phyloP scores from a whole-genome alignment of 2,113 vertebrate genomes.

The Oriolus oriolus region DNA sequence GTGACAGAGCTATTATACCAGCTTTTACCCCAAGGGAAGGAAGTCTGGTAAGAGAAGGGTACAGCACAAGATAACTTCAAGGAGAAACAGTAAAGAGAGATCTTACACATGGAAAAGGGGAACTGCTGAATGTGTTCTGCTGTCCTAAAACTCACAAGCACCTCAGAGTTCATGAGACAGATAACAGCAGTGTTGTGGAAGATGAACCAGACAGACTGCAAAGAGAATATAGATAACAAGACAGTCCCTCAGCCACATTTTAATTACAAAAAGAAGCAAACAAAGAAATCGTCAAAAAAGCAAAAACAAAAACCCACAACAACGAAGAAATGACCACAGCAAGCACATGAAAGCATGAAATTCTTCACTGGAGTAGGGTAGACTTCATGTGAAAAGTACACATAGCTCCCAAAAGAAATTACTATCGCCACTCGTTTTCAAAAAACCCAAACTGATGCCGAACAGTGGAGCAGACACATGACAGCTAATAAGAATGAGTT shows the following conservation, averaged over 20 bases:
- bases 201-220: neutral
- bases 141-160: neutral
- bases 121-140: neutral
- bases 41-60: neutral
- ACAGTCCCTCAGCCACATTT: neutral
- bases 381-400: neutral
- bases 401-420: neutral
- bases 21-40: neutral
- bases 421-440: neutral
- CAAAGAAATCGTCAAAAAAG: neutral
- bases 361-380: neutral
- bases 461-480: neutral
- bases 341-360: neutral
- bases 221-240: neutral
- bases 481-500: constrained; percentile 28
- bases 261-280: neutral
- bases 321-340: neutral
- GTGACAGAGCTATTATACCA: neutral
- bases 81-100: neutral
- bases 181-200: neutral
- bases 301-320: neutral
- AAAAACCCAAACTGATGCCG: neutral
- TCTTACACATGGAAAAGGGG: neutral
- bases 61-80: neutral
- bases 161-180: neutral